These are phyloP conservation scores for Xylota sylvarum DNA, from an alignment of 2,888 invertebrate genomes.

Conservation along the genomic window DNA sequence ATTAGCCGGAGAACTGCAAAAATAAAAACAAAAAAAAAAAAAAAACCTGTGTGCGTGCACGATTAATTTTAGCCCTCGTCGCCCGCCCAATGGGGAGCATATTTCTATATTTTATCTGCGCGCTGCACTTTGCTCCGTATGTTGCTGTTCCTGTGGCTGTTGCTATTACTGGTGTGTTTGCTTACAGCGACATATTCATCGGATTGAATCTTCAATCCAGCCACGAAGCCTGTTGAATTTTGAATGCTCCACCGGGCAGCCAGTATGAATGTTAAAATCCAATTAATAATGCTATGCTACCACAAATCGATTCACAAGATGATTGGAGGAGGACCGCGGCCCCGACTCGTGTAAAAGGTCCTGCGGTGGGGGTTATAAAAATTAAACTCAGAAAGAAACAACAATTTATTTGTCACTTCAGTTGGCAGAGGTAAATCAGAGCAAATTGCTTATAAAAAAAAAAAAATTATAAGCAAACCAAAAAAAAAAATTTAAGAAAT, in stretches of 20 bases:
- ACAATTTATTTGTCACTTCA: background rate
- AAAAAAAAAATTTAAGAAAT: background rate
- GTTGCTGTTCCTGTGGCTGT: too few species aligned
- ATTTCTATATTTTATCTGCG: background rate
- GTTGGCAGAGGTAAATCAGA: conserved; percentile 3
- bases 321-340: background rate
- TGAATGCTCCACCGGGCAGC: background rate
- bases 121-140: conserved; percentile 13
- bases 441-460: background rate
- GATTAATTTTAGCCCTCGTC: conserved; percentile 9
- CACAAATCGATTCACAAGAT: conserved; percentile 42
- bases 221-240: conserved; percentile 6
- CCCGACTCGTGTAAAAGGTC: background rate
- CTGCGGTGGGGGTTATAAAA: conserved; percentile 6
- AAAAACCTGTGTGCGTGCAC: conserved; percentile 8
- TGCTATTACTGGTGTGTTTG: background rate
- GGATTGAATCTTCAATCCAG: background rate
- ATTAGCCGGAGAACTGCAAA: conserved; percentile 8
- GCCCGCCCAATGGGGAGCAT: background rate
- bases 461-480: too few species aligned
- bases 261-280: conserved; percentile 11
- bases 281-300: conserved; percentile 39
- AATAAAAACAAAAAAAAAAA: background rate
- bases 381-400: background rate
- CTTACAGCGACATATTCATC: conserved; percentile 14